Conservation (phyloP, 2,888 invertebrate species). For the Dryadula phaetusa region DNA sequence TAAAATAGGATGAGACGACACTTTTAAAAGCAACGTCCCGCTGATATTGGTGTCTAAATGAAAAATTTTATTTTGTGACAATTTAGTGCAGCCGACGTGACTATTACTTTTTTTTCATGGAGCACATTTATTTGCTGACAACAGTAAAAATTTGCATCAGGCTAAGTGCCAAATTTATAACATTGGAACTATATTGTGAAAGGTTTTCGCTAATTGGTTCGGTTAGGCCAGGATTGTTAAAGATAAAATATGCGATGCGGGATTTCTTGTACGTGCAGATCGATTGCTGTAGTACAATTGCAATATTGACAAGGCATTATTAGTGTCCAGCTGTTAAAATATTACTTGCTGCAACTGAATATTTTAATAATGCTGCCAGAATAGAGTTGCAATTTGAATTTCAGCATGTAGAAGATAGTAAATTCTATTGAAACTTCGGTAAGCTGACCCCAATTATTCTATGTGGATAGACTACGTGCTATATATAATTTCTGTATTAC, state of each 20-base stretch:
- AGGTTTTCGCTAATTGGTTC: slow-evolving; percentile 82
- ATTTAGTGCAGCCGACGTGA: slow-evolving; percentile 73
- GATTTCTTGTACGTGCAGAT: slow-evolving; percentile 81
- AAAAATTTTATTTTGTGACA: slow-evolving; percentile 66
- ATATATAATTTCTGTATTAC: slow-evolving; percentile 11
- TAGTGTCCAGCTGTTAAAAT: slow-evolving; percentile 19
- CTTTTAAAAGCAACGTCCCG: slow-evolving; percentile 27
- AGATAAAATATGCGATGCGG: slow-evolving; percentile 83
- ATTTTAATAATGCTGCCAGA: slow-evolving; percentile 5
- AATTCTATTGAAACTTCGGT: slow-evolving; percentile 14
- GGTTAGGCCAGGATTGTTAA: slow-evolving; percentile 80
- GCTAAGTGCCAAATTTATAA: slow-evolving; percentile 84
- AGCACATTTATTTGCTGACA: slow-evolving; percentile 79
- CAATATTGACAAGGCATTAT: slow-evolving; percentile 56
- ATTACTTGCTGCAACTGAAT: neutral
- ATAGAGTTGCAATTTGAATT: slow-evolving; percentile 14
- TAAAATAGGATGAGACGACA: slow-evolving; percentile 29
- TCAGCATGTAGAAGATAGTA: slow-evolving; percentile 8
- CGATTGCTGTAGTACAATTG: slow-evolving; percentile 74
- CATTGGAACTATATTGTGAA: slow-evolving; percentile 72
- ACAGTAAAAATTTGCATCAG: slow-evolving; percentile 81
- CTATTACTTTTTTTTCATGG: slow-evolving; percentile 65
- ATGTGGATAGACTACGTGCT: neutral
- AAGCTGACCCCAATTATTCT: slow-evolving; percentile 15
- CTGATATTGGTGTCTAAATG: slow-evolving; percentile 57